Evolutionary conservation across 2,113 vertebrate genomes (phyloP), one percentile per base, ranked within the genome.

Genomic region (Trematomus loennbergii): DNA sequence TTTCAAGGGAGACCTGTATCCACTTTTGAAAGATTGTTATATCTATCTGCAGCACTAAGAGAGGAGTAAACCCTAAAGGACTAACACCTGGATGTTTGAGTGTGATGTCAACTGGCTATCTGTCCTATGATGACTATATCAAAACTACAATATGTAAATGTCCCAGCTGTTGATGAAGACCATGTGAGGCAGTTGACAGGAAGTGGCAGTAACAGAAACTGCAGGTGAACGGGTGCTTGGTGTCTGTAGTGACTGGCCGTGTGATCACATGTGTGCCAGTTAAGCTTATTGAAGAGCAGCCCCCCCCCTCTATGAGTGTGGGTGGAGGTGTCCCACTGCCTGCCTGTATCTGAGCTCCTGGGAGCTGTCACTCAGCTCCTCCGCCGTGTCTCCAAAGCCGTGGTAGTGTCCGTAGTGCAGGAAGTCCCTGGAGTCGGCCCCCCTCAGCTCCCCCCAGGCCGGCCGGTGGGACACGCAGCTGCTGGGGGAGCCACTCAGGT

Each of bases 311-410:
- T 40, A 40, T 40, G 36, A 40, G 36, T 40, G 36, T 40, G 36
- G 36, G 36, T 40, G 36, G 36, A 40, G 36, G 36, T 40, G 36
- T 73, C 94, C 88, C 77, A 94, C 87, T 4, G 94, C 94, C 50
- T 93, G 94, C 84, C 95, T 91, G 0, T 95, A 95, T 2, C 91
- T 88, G 76, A 93, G 93, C 70, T 95, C 96, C 74, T 87, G 95
- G 46, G 95, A 79, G 17, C 90, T 92, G 45, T 97, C 96, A 0
- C 96, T 95, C 88, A 99, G 95, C 88, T 97, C 97, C 83, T 99
- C 98, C 0, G 98, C 98, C 0, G 98, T 99, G 93, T 99, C 98
- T 54, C 98, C 98, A 15, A 98, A 99, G 29, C 98, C 98, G 3
- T 99, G 98, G 61, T 96, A 97, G 90, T 98, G 96, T 82, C 98